Conservation (phyloP, 2,888 invertebrate genomes). For the Theodoxus fluviatilis region DNA sequence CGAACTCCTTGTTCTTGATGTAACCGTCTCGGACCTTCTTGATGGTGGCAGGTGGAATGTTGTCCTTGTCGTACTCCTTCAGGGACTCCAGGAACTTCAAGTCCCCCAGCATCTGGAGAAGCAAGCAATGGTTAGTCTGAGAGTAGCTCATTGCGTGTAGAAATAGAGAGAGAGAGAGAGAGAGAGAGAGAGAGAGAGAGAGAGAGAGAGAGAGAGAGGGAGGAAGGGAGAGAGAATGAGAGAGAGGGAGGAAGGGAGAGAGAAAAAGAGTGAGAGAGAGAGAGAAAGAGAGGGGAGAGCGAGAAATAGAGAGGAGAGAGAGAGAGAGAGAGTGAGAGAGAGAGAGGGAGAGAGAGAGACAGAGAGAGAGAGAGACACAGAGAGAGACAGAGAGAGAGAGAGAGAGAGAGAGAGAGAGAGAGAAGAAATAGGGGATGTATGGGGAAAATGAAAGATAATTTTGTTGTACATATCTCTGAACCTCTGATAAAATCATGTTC, state of each 20-base stretch:
- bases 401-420: too few species aligned
- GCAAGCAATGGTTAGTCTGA: background rate
- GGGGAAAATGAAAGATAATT: too few species aligned
- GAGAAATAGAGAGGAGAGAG: background rate
- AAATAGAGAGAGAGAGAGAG: background rate
- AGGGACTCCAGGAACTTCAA: conserved; percentile 63
- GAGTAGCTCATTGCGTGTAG: too few species aligned
- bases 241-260: too few species aligned
- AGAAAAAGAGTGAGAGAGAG: too few species aligned
- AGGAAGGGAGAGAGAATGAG: too few species aligned
- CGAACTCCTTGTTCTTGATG: conserved; percentile 60
- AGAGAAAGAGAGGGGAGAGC: background rate
- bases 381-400: background rate
- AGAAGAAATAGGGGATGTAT: too few species aligned
- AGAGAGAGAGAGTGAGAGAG: too few species aligned
- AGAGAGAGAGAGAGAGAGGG: background rate
- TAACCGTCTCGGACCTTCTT: conserved; percentile 61
- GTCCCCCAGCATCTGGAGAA: conserved; percentile 61
- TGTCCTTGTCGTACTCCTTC: conserved; percentile 64
- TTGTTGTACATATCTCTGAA: too few species aligned
- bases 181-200: background rate
- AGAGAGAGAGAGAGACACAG: background rate
- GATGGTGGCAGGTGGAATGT: conserved; percentile 58
- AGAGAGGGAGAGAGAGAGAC: background rate
- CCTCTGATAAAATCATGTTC: too few species aligned